Percentiles rank a stretch among this genome's conserved stretches.
These are phyloP conservation scores for Entomobrya multifasciata DNA, from an alignment of 2,888 invertebrate species.

Conservation along the genomic window DNA sequence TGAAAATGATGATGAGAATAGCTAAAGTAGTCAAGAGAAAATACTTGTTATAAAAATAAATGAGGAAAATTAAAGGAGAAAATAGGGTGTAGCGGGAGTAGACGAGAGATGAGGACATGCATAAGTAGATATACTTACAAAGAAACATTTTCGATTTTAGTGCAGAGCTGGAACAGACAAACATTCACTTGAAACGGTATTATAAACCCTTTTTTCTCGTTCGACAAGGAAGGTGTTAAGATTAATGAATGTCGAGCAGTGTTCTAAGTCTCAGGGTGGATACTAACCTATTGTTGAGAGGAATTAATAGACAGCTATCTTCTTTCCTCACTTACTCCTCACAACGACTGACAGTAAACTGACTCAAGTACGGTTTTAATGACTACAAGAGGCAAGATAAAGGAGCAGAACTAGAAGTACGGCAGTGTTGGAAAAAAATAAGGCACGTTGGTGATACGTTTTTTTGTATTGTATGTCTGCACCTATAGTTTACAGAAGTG, in stretches of 20 bases:
- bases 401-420: background rate
- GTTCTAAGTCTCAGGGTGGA: constrained; percentile 54
- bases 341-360: constrained; percentile 50
- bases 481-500: too few relatives aligned
- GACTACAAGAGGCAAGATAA: constrained; percentile 8
- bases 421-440: too few relatives aligned
- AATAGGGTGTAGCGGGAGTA: constrained; percentile 13
- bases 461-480: too few relatives aligned
- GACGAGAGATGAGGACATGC: too few relatives aligned
- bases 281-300: constrained; percentile 36
- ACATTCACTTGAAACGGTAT: background rate
- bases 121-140: background rate
- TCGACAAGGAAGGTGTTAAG: constrained; percentile 59
- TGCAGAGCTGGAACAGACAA: background rate
- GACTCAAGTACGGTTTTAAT: constrained; percentile 36
- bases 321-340: constrained; percentile 44
- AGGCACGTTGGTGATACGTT: background rate
- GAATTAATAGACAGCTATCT: constrained; percentile 62
- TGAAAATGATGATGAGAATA: constrained; percentile 42
- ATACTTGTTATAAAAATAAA: constrained; percentile 38
- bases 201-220: background rate
- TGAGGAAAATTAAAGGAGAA: constrained; percentile 36
- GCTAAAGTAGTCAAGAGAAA: constrained; percentile 18
- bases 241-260: constrained; percentile 69
- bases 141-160: too few relatives aligned